Evolutionary conservation across 2,888 invertebrate species (phyloP), one percentile per base, ranked within the genome.

Genomic region (Automeris io): DNA sequence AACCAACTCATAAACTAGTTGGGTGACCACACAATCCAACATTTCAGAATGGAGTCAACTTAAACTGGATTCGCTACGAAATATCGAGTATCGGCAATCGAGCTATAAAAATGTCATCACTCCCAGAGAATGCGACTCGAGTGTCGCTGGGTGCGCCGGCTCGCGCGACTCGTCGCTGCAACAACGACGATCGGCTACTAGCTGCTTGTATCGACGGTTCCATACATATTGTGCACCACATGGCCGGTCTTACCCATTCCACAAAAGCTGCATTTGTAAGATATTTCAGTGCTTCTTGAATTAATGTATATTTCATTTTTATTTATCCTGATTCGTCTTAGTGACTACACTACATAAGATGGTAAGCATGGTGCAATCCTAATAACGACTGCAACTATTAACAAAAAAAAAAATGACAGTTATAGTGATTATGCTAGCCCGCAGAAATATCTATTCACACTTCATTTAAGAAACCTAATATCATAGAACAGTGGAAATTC

Each of bases 151-250:
- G 46, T 85, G 90, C 75, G 76, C 88, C 59, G 5, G 77, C 67
- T 42, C 65, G 76, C 1, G 45, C 51, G 5, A 69, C 54, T 35
- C 54, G 65, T 0, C 65, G 70, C 5, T 71, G 51, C 45, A 90
- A 90, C 0, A 90, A 92, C 61, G 93, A 93, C 70, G 90, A 92
- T 56, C 91, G 92, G 54, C 77, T 97, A 5, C 78, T 96, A 18
- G 74, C 95, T 31, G 95, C 95, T 5, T 96, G 96, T 61, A 93
- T 94, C 34, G 96, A 97, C 79, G 94, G 94, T 3, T 92, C 95
- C 2, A 75, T 97, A 44, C 93, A 93, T 25, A 78, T 97, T 16
- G 90, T 95, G 54, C 95, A 97, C 79, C 89, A 92, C 41, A 83
- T 88, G 18, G 90, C 91, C 46, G 93, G 94, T 32, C 88, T 93